Evolutionary conservation across 2,888 invertebrate genomes (phyloP), one percentile per base, ranked within the genome.

Genomic region (Pilophorus perplexus): DNA sequence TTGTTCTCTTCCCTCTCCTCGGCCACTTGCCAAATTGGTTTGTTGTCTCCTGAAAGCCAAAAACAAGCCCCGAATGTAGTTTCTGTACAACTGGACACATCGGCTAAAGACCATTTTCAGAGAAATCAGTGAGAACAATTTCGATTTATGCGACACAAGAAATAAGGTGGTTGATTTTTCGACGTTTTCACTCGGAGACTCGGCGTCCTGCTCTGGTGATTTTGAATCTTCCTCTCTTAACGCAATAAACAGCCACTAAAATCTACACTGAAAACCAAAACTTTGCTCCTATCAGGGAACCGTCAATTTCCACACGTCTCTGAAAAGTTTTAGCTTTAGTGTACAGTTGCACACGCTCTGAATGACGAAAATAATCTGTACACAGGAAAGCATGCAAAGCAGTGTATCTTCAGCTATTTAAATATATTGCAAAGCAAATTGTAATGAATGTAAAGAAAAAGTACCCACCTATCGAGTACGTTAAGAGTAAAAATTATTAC

Each of bases 1-100:
- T 98, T 98, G 79, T 94, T 95, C 78, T 96, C 97, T 78, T 99
- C 98, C 3, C 97, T 84, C 76, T 99, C 98, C 78, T 99, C 99
- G 0, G 99, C 99, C 74, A 98, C 93, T 84, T 95, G 90, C 93
- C 93, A 94, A 76, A 96, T 95, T 8, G 94, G 92, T 79, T 94
- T 95, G 81, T 94, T 94, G 78, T 93, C 91, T 67, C 87, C 90
- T 88, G 74, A 64, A 70, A 62, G 71, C 67, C 60, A 59, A 52
- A 68, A 65, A 48, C 22, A 57, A 16, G n/a, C 18, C 22, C 37
- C 16, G n/a, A 20, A 40, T 33, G 25, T 38, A 22, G 25, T 50
- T 65, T 66, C 66, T 68, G 67, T 69, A 68, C 70, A 72, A 71
- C 69, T 46, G 65, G 52, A 55, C 60, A 64, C 64, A 44, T 33